Conservation (phyloP, 2,113 vertebrate genomes). For the Catharus fuscescens region DNA sequence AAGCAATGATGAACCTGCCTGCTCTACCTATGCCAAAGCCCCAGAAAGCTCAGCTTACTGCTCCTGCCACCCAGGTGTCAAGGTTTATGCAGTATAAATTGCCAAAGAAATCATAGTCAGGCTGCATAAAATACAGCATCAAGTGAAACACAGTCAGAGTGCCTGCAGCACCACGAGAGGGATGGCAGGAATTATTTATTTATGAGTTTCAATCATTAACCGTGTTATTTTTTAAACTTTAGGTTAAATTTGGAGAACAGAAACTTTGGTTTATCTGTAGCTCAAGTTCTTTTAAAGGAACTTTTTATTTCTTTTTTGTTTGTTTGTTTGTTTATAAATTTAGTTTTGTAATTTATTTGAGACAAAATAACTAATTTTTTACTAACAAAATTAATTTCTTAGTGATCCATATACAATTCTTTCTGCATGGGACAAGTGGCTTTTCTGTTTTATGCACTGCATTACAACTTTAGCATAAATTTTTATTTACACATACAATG, state of each 20-base stretch:
- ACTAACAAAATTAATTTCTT: background rate
- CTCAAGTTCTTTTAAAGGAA: background rate
- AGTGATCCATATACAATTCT: background rate
- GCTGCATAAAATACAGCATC: background rate
- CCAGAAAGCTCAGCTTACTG: background rate
- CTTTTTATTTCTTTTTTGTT: background rate
- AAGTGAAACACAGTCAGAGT: background rate
- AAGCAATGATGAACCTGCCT: background rate
- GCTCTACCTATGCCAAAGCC: background rate
- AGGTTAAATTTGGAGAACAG: background rate
- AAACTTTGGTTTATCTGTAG: background rate
- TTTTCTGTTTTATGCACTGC: background rate
- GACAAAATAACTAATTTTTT: background rate
- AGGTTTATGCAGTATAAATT: conserved; percentile 1
- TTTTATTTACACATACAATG: rapidly evolving
- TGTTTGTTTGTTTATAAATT: rapidly evolving
- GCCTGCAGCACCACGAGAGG: background rate
- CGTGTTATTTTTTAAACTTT: background rate
- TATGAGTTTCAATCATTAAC: background rate
- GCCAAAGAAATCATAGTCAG: background rate
- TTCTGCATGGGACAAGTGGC: background rate
- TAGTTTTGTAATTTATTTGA: background rate
- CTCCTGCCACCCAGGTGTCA: background rate
- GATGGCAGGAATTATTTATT: background rate
- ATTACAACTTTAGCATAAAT: background rate